Evolutionary conservation across 1,140 invertebrate species (phyloP), one percentile per base, ranked within the genome.

Genomic region (Brachionus angularis): DNA sequence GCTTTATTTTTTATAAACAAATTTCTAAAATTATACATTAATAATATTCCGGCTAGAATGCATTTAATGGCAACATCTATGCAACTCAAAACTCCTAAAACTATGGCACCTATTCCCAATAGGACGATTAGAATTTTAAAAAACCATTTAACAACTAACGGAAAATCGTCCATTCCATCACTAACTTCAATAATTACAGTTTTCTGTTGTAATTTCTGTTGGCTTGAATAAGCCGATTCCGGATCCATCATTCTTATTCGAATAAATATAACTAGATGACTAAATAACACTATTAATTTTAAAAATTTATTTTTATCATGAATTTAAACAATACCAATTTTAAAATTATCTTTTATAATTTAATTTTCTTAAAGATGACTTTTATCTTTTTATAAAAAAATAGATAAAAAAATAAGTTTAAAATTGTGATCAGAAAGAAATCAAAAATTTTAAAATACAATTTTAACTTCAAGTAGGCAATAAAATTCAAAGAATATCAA

Each of bases 91-190:
- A 58, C 25, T 23, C 53, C 53, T 3, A 58, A 18, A 31, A 31
- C 36, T 23, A 58, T 33, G 23, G 53, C 53, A 58, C 39, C 39
- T 36, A 58, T n/a, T 39, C 53, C 53, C 21, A 58, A 25, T 3
- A 58, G 0, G 1, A 58, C 53, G 12, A 10, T 58, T 2, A 36
- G n/a, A 12, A 39, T 58, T 58, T 58, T 58, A 14, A 58, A 5
- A 12, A 39, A 12, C 53, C 53, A 58, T 42, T 58, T 58, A 1
- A 58, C 33, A 39, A 58, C 25, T 12, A 39, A 5, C 21, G 10
- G 34, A 0, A 23, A 10, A 36, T 36, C 33, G 36, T 39, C n/a
- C 23, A 21, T 3, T 4, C 39, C 33, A 23, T 18, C 14, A 10
- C 16, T 27, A 1, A 58, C 34, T n/a, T n/a, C n/a, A n/a, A n/a